Percentiles rank a stretch among this genome's conserved stretches.
Evolutionary conservation across 2,888 invertebrate genomes (phyloP).

Genomic region (Dolichomitus sp.): DNA sequence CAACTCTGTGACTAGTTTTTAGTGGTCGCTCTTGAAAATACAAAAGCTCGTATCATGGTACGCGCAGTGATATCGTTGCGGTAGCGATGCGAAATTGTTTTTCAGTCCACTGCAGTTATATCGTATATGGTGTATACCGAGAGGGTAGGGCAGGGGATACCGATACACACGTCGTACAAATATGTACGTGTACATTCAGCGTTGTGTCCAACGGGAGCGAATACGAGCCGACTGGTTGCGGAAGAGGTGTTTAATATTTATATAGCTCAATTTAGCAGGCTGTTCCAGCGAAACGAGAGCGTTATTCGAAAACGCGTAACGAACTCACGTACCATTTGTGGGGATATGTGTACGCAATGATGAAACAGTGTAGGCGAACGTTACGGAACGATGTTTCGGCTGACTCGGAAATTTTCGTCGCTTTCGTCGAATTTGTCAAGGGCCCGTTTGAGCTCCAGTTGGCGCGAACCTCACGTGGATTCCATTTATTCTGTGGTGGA

Average conservation of each 20-base stretch:
- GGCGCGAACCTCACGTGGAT: constrained; percentile 65
- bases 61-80: constrained; percentile 41
- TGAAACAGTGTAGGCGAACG: constrained; percentile 8
- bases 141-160: background rate
- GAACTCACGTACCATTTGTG: constrained; percentile 44
- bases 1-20: constrained; percentile 53
- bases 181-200: background rate
- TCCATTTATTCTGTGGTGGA: constrained; percentile 63
- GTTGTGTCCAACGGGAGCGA: constrained; percentile 24
- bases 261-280: constrained; percentile 56
- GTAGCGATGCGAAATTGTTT: constrained; percentile 63
- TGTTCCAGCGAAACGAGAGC: constrained; percentile 25
- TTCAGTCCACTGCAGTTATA: constrained; percentile 60
- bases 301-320: constrained; percentile 50
- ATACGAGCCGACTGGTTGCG: constrained; percentile 15
- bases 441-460: constrained; percentile 33
- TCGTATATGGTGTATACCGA: constrained; percentile 12
- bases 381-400: background rate
- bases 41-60: constrained; percentile 29
- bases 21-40: constrained; percentile 46
- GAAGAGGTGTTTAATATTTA: constrained; percentile 58
- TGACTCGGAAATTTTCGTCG: constrained; percentile 60
- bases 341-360: background rate
- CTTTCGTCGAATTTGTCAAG: constrained; percentile 62
- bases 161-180: background rate